Evolutionary conservation across 2,888 invertebrate species (phyloP), one percentile per base, ranked within the genome.

Genomic region (Sinopyrophorus schimmeli): DNA sequence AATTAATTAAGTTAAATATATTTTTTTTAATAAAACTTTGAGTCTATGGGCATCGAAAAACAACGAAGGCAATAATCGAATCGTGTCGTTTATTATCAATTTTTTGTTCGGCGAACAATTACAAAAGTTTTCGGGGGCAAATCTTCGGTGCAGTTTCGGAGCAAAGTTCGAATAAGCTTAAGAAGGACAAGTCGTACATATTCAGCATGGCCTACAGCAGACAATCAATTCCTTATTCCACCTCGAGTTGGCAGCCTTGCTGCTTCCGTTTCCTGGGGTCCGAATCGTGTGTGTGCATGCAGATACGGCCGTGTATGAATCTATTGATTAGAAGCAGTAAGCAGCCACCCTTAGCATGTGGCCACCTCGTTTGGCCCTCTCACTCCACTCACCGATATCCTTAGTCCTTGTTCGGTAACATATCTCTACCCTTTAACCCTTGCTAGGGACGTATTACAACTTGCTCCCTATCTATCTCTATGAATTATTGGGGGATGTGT

Each of bases 221-320:
- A 67, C 67, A 70, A 69, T 70, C 68, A 69, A 68, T 69, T 69
- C 69, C 69, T 69, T 68, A 67, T 68, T 66, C 68, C 65, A 63
- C 64, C 66, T 61, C 62, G 41, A 52, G 47, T 47, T 52, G 52
- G 52, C 55, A 55, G 57, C 55, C 55, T 53, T 58, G 64, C 59
- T 64, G 63, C 63, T 66, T 64, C 62, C 62, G 62, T 55, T 64
- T 66, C 63, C 63, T 62, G 61, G 58, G 62, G 62, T 61, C 66
- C 61, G 57, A 58, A 48, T 57, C 56, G 64, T 67, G 65, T 68
- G 66, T 69, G 68, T 69, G 68, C 66, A 70, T 67, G 67, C 68
- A 68, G 68, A 69, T 69, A 69, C 64, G 61, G 66, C 65, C 65
- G 61, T 64, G 64, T 65, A 65, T 65, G 65, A 68, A 65, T 68